Percentiles rank a stretch among this genome's conserved stretches.
Conservation (phyloP, 2,888 invertebrate genomes). For the Xanthia icteritia region DNA sequence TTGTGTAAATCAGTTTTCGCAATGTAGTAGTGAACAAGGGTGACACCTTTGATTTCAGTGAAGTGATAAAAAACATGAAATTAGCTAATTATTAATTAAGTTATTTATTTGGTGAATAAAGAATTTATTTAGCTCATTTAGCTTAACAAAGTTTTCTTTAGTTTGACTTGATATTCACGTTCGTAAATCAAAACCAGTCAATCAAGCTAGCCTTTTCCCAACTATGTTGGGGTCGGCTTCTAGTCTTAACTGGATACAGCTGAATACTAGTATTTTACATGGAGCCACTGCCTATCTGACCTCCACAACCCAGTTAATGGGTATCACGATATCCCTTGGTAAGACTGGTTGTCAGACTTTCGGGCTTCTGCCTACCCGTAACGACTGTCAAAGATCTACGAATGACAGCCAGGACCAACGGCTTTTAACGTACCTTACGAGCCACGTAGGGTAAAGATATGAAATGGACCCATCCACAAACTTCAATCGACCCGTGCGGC, state of each 20-base stretch:
- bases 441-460: not conserved
- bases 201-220: not conserved
- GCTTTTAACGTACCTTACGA: not conserved
- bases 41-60: not conserved
- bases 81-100: not conserved
- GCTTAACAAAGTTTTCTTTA: not conserved
- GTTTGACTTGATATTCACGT: not conserved
- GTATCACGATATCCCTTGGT: not conserved
- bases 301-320: not conserved
- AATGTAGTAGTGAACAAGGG: not conserved
- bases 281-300: not conserved
- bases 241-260: not conserved
- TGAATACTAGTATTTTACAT: not conserved
- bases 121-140: not conserved
- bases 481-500: not conserved
- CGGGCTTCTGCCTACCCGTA: not conserved
- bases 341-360: not conserved
- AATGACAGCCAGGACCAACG: not conserved
- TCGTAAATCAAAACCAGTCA: not conserved
- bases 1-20: conserved; percentile 4
- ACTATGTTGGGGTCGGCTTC: not conserved
- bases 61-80: not conserved
- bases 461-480: not conserved
- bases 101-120: no score
- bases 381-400: not conserved